Evolutionary conservation across 2,113 vertebrate species (phyloP).

Genomic region (Poecilia latipinna): DNA sequence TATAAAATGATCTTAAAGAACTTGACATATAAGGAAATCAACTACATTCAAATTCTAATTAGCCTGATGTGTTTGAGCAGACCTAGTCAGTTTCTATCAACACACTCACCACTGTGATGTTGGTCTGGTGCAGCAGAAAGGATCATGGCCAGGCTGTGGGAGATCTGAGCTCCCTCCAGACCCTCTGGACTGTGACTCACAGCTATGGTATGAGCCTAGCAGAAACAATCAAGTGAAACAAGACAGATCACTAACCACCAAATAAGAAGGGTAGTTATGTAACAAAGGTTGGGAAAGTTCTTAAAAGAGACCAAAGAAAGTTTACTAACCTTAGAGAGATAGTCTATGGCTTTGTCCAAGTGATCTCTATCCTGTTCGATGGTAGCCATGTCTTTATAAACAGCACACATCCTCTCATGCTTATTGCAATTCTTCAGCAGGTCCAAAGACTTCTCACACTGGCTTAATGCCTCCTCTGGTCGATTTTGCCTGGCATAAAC

Average conservation of each 20-base stretch:
- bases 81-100: conserved; percentile 27
- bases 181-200: conserved; percentile 70
- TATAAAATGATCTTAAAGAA: conserved; percentile 35
- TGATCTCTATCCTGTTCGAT: conserved; percentile 72
- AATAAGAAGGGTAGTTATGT: conserved; percentile 28
- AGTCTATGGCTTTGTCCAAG: conserved; percentile 62
- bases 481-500: conserved; percentile 63
- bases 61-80: conserved; percentile 12
- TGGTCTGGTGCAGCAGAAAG: conserved; percentile 64
- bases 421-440: conserved; percentile 48
- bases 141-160: conserved; percentile 73
- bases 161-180: conserved; percentile 72
- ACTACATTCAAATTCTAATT: conserved; percentile 25
- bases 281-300: neutral
- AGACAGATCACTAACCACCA: conserved; percentile 46
- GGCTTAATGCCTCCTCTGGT: conserved; percentile 54
- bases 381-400: conserved; percentile 76
- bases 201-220: conserved; percentile 79
- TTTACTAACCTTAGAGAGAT: conserved; percentile 72
- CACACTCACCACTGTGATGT: conserved; percentile 74
- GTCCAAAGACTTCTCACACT: conserved; percentile 69
- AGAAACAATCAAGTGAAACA: conserved; percentile 43
- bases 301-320: conserved; percentile 9
- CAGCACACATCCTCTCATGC: conserved; percentile 55
- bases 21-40: conserved; percentile 41